phyloP scores from a whole-genome alignment of 2,888 invertebrate genomes.

The Xanthia togata region DNA sequence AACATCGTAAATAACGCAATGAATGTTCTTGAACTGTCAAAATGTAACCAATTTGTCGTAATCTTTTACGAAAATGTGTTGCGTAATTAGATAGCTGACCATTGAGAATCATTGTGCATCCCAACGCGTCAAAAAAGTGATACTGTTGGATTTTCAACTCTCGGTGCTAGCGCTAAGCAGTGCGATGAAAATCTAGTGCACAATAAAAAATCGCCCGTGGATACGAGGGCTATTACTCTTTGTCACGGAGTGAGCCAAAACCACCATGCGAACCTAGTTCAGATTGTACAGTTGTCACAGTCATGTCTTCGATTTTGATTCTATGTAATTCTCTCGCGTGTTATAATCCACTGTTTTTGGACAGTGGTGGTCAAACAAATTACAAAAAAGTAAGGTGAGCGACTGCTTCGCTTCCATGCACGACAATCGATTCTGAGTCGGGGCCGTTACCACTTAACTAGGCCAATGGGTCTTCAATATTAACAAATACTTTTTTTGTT shows the following conservation, averaged over 20 bases:
- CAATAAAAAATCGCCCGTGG: neutral
- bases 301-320: neutral
- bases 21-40: too few species aligned
- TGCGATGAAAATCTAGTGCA: neutral
- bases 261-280: neutral
- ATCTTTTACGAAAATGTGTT: too few species aligned
- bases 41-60: too few species aligned
- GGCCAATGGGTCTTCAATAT: neutral
- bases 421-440: neutral
- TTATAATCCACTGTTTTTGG: neutral
- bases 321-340: neutral
- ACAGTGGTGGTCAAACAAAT: neutral
- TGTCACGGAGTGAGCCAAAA: neutral
- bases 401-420: neutral
- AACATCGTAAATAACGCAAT: too few species aligned
- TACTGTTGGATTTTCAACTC: neutral
- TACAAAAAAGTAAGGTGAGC: neutral
- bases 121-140: too few species aligned
- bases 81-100: too few species aligned
- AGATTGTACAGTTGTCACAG: neutral
- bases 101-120: neutral
- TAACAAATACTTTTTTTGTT: constrained; percentile 50
- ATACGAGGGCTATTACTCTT: too few species aligned
- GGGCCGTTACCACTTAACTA: neutral
- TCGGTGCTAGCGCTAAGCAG: neutral